Evolutionary conservation across 2,888 invertebrate species (phyloP).

Genomic region (Pseudococcus viburni): DNA sequence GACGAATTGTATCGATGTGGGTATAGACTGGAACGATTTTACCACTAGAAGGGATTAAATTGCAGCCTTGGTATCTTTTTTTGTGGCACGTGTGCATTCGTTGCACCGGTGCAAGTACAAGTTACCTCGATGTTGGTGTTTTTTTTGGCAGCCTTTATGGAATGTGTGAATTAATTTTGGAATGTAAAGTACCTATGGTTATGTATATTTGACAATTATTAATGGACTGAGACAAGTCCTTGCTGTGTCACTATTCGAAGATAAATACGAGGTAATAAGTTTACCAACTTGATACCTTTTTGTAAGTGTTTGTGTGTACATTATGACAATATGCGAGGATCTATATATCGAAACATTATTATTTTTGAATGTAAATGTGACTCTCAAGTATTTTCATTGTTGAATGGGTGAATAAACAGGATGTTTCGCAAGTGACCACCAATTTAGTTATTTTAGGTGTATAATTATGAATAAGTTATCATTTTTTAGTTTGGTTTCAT

Average conservation of each 20-base stretch:
- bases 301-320: background rate
- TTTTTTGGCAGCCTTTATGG: conserved; percentile 35
- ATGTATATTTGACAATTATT: conserved; percentile 3
- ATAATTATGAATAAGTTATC: background rate
- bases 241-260: conserved; percentile 6
- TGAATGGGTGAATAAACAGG: background rate
- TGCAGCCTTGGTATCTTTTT: conserved; percentile 8
- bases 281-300: background rate
- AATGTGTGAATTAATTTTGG: conserved; percentile 40
- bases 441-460: background rate
- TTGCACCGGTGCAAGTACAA: conserved; percentile 25
- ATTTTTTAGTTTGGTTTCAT: background rate
- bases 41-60: conserved; percentile 24
- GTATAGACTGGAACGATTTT: conserved; percentile 5
- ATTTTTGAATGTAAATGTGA: background rate
- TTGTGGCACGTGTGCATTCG: conserved; percentile 42
- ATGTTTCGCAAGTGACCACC: background rate
- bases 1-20: conserved; percentile 44
- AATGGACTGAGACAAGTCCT: background rate
- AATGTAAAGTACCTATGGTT: conserved; percentile 10
- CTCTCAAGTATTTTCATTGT: background rate
- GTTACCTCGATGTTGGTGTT: background rate
- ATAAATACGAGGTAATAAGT: background rate
- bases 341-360: background rate
- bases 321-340: background rate